phyloP scores from a whole-genome alignment of 1,140 invertebrate genomes.

The Coptotermes formosanus region DNA sequence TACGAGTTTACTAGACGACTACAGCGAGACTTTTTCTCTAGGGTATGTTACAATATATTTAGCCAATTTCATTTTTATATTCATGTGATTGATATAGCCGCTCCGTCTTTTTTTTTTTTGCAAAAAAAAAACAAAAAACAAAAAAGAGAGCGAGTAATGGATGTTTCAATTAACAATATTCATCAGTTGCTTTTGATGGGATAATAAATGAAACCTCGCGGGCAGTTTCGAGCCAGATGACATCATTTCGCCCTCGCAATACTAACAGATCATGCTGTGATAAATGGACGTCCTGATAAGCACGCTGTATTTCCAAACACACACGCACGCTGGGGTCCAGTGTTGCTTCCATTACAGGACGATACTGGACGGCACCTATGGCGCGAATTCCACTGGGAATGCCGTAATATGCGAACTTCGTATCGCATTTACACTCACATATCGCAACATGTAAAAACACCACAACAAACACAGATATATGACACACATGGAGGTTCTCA shows the following conservation, averaged over 20 bases:
- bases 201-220: conserved; percentile 13
- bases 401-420: not conserved
- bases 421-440: not conserved
- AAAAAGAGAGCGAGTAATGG: not conserved
- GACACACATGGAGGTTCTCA: too few species aligned
- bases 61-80: not conserved
- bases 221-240: not conserved
- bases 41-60: conserved; percentile 14
- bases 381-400: not conserved
- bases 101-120: not conserved
- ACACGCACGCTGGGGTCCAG: not conserved
- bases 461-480: too few species aligned
- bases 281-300: not conserved
- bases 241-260: not conserved
- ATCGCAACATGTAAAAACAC: not conserved
- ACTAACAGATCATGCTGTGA: not conserved
- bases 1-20: not conserved
- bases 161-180: conserved; percentile 18
- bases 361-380: too few species aligned
- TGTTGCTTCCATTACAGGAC: not conserved
- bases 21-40: not conserved
- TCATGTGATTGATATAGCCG: not conserved
- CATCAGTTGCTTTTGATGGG: conserved; percentile 1
- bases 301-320: too few species aligned
- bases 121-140: too few species aligned